Percentiles rank a stretch among this genome's conserved stretches.
Conservation (phyloP, 1,140 invertebrate genomes). For the Macrobrachium nipponense region DNA sequence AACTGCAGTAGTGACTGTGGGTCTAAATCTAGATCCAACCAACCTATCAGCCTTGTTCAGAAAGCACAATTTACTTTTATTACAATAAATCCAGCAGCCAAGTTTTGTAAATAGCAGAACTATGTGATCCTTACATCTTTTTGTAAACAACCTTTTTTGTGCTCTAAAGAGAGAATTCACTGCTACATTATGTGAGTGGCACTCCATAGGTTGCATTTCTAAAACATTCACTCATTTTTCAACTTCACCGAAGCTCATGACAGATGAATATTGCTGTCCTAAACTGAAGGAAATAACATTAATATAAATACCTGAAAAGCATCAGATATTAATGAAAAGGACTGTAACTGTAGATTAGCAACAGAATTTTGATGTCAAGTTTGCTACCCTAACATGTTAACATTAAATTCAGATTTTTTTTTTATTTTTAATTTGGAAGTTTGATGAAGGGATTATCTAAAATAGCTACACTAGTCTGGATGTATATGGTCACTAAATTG, state of each 20-base stretch:
- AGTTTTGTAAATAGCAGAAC: too few relatives aligned
- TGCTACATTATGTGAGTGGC: too few relatives aligned
- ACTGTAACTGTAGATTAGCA: conserved; percentile 34
- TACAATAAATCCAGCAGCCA: too few relatives aligned
- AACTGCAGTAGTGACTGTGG: neutral
- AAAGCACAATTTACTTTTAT: too few relatives aligned
- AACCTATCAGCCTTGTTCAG: too few relatives aligned
- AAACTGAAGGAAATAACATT: conserved; percentile 4
- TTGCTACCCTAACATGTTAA: conserved; percentile 47
- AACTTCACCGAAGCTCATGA: conserved; percentile 10
- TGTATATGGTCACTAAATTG: conserved; percentile 37
- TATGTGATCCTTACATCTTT: too few relatives aligned
- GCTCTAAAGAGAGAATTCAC: too few relatives aligned
- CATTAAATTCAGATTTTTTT: conserved; percentile 12
- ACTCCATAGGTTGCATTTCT: conserved; percentile 1
- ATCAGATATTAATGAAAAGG: conserved; percentile 21
- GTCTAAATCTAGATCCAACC: too few relatives aligned
- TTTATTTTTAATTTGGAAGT: conserved; percentile 38
- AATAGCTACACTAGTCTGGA: conserved; percentile 34
- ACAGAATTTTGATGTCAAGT: conserved; percentile 27
- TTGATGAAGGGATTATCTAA: conserved; percentile 13
- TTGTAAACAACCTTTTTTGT: too few relatives aligned
- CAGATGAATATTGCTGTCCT: conserved; percentile 10
- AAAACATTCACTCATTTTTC: neutral
- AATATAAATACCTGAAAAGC: conserved; percentile 7